These are phyloP conservation scores for Gonatopus flavifemur DNA, from an alignment of 1,140 invertebrate species.

Conservation along the genomic window DNA sequence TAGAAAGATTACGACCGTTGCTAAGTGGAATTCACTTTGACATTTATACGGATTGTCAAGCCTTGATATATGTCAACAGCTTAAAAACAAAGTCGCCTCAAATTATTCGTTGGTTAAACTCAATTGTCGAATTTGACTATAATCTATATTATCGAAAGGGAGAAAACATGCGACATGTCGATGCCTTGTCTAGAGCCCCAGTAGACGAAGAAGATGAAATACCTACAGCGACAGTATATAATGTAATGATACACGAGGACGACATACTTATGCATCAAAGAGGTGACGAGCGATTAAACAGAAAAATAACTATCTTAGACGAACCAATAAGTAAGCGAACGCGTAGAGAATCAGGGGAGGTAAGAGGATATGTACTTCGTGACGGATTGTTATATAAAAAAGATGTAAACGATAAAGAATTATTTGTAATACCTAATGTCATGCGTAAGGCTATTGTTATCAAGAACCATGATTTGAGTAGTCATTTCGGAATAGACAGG, in stretches of 20 bases:
- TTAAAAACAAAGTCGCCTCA: constrained; percentile 5
- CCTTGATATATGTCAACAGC: neutral
- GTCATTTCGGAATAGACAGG: constrained; percentile 13
- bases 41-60: constrained; percentile 10
- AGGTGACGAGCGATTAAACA: neutral
- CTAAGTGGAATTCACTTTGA: constrained; percentile 13
- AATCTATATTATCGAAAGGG: neutral
- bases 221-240: neutral
- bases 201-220: too few species aligned
- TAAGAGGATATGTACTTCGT: neutral
- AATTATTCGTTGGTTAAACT: neutral
- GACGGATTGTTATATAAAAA: constrained; percentile 6
- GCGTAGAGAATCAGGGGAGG: neutral
- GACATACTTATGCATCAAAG: constrained; percentile 6
- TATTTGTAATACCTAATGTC: constrained; percentile 6
- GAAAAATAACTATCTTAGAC: constrained; percentile 10
- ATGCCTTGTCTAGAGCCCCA: neutral
- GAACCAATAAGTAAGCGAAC: neutral
- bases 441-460: constrained; percentile 11
- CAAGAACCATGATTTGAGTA: constrained; percentile 3
- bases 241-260: neutral
- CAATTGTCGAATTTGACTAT: neutral
- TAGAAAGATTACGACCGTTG: constrained; percentile 11
- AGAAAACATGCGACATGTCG: neutral
- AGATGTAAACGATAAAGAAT: constrained; percentile 2